Conservation (phyloP, 2,797 vertebrate species). For the Micropoecilia bifurca region DNA sequence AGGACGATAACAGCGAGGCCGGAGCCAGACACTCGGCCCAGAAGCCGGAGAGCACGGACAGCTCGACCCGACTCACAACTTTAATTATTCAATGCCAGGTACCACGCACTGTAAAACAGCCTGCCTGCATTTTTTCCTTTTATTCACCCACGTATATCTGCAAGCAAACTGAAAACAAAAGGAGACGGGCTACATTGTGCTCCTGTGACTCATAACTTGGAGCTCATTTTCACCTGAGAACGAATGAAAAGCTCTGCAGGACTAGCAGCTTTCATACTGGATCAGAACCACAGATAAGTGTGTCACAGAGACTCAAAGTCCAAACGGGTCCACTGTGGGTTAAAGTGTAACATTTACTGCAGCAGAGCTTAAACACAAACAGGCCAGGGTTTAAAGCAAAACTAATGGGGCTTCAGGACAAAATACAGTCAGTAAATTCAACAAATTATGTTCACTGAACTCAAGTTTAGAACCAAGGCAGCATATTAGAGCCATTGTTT, state of each 20-base stretch:
- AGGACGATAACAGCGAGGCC: slow-evolving; percentile 72
- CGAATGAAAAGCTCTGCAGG: slow-evolving; percentile 28
- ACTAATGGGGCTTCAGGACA: neutral
- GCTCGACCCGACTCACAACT: slow-evolving; percentile 57
- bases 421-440: neutral
- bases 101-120: slow-evolving; percentile 10
- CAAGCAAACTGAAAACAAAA: slow-evolving; percentile 24
- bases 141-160: slow-evolving; percentile 2
- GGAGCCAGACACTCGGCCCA: slow-evolving; percentile 57
- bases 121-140: neutral
- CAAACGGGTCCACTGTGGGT: neutral
- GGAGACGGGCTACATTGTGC: slow-evolving; percentile 6
- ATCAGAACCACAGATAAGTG: slow-evolving; percentile 21
- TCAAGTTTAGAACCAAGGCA: neutral
- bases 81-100: slow-evolving; percentile 85
- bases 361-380: neutral
- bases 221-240: slow-evolving; percentile 22
- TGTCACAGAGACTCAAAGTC: slow-evolving; percentile 19
- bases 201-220: slow-evolving; percentile 45
- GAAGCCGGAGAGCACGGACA: slow-evolving; percentile 53
- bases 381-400: neutral
- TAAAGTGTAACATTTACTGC: neutral
- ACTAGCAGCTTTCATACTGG: slow-evolving; percentile 16
- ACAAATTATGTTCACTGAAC: neutral
- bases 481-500: too few species aligned